phyloP scores from a whole-genome alignment of 2,113 vertebrate genomes.

The Abramis brama region DNA sequence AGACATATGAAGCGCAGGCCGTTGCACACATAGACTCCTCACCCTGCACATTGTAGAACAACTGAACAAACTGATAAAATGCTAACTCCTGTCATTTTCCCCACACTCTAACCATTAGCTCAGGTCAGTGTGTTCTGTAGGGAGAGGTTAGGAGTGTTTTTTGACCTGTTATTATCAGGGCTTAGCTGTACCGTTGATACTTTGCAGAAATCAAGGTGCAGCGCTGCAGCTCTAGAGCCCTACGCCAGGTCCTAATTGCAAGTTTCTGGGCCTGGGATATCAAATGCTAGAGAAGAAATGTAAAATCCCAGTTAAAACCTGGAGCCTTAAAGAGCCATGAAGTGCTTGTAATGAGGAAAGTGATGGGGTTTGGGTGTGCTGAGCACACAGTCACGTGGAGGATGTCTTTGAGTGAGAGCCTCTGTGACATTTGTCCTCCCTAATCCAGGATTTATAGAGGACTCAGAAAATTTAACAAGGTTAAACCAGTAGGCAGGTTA shows the following conservation, averaged over 20 bases:
- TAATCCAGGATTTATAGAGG: constrained; percentile 74
- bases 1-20: constrained; percentile 30
- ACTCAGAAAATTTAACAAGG: constrained; percentile 69
- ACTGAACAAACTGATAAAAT: constrained; percentile 48
- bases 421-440: constrained; percentile 70
- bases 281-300: constrained; percentile 72
- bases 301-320: constrained; percentile 78
- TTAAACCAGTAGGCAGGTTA: constrained; percentile 65
- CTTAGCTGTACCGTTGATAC: constrained; percentile 66
- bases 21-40: constrained; percentile 9
- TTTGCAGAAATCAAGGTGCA: constrained; percentile 74
- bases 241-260: constrained; percentile 68
- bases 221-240: constrained; percentile 66
- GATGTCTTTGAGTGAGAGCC: constrained; percentile 58
- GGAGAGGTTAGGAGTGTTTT: constrained; percentile 59
- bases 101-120: constrained; percentile 58
- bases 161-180: constrained; percentile 73
- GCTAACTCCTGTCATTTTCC: constrained; percentile 22
- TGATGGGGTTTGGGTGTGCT: constrained; percentile 71
- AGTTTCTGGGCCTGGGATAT: constrained; percentile 70
- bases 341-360: constrained; percentile 76
- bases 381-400: constrained; percentile 57
- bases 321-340: constrained; percentile 74
- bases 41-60: constrained; percentile 53
- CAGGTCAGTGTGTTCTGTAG: constrained; percentile 63